Percentiles rank a stretch among this genome's conserved stretches.
Evolutionary conservation across 2,888 invertebrate genomes (phyloP).

Genomic region (Petrophora chlorosata): DNA sequence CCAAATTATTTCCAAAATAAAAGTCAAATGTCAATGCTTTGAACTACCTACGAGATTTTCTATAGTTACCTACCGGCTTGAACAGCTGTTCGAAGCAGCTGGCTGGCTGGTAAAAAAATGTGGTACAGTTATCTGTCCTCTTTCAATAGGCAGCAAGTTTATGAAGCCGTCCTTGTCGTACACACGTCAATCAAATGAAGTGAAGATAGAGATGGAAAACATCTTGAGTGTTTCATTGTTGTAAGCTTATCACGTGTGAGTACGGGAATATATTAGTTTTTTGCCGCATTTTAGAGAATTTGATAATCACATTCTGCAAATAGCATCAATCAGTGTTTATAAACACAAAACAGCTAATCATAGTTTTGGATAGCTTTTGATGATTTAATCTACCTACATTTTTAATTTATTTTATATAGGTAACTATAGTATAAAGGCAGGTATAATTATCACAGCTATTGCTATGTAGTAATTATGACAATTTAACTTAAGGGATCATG

Average conservation of each 20-base stretch:
- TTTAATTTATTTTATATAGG: no score
- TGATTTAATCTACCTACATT: no score
- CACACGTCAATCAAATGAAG: constrained; percentile 42
- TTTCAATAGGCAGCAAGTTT: constrained; percentile 57
- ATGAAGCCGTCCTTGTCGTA: constrained; percentile 59
- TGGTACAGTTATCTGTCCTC: constrained; percentile 71
- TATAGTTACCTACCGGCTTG: constrained; percentile 57
- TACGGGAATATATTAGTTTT: constrained; percentile 2
- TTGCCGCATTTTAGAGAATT: neutral
- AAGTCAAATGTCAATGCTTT: neutral
- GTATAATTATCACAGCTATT: no score
- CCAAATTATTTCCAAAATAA: neutral
- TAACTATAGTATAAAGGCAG: no score
- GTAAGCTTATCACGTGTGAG: constrained; percentile 1
- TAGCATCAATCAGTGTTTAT: no score
- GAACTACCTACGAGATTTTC: neutral
- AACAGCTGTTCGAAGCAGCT: constrained; percentile 82
- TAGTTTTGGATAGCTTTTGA: no score
- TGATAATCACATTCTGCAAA: neutral
- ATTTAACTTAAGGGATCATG: no score
- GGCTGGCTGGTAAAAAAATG: constrained; percentile 77
- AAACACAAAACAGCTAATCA: no score
- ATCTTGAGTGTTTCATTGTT: neutral
- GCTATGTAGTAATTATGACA: no score
- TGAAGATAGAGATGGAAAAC: constrained; percentile 48